phyloP scores from a whole-genome alignment of 2,797 vertebrate genomes.

The Ptychadena robeensis region DNA sequence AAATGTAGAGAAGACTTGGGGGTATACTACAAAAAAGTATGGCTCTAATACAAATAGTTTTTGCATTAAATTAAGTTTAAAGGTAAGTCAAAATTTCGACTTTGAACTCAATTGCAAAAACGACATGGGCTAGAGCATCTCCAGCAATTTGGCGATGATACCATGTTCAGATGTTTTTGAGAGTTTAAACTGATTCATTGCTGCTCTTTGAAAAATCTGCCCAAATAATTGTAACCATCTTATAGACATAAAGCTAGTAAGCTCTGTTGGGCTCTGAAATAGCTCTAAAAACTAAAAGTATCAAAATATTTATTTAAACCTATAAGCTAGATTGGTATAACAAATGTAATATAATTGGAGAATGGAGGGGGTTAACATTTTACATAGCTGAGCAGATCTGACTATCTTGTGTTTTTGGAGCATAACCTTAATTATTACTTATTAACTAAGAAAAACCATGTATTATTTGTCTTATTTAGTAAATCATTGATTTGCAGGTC shows the following conservation, averaged over 20 bases:
- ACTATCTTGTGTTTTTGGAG: constrained; percentile 8
- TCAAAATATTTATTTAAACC: background rate
- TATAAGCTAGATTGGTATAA: background rate
- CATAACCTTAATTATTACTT: background rate
- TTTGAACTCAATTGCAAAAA: no score
- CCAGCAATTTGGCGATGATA: no score
- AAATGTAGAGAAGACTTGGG: no score
- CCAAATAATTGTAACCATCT: background rate
- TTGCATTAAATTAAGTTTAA: no score
- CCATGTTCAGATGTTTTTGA: background rate
- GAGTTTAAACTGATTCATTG: background rate
- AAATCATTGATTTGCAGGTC: constrained; percentile 18
- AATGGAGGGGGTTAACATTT: constrained; percentile 8
- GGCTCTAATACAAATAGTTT: no score
- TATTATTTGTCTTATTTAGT: constrained; percentile 7
- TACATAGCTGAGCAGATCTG: constrained; percentile 7
- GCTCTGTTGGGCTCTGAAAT: no score
- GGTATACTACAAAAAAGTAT: no score
- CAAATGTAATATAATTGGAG: background rate
- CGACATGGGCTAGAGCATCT: no score
- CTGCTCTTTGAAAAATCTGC: background rate
- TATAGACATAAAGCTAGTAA: no score
- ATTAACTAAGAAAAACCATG: constrained; percentile 14
- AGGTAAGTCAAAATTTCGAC: no score
- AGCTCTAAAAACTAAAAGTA: background rate